Evolutionary conservation across 2,797 vertebrate species (phyloP), one percentile per base, ranked within the genome.

Genomic region (Thamnophis elegans): DNA sequence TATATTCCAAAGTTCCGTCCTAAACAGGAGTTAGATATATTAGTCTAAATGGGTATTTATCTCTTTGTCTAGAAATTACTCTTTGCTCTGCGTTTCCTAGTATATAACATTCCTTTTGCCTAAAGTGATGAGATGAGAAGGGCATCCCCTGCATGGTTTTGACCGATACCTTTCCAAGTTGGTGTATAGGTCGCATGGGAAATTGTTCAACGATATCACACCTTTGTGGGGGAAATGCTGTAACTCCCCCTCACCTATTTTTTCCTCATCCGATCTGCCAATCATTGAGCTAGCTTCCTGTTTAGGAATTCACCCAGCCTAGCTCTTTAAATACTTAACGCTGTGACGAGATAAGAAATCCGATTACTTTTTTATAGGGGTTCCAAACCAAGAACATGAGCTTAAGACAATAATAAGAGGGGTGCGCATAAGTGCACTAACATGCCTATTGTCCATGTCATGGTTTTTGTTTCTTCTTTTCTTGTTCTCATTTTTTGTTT

Each of bases 401-500:
- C 56, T 10, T n/a, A 56, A 18, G 90, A 85, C 94, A 95, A 96
- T 96, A 95, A n/a, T n/a, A n/a, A n/a, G n/a, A n/a, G n/a, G n/a
- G n/a, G n/a, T n/a, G n/a, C n/a, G n/a, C n/a, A n/a, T n/a, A n/a
- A n/a, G n/a, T n/a, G n/a, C n/a, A n/a, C n/a, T n/a, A n/a, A n/a
- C n/a, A n/a, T n/a, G n/a, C n/a, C n/a, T n/a, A n/a, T n/a, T n/a
- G n/a, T n/a, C n/a, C n/a, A n/a, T n/a, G n/a, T n/a, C n/a, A n/a
- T n/a, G n/a, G n/a, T n/a, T n/a, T n/a, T n/a, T n/a, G n/a, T n/a
- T n/a, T n/a, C n/a, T n/a, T n/a, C n/a, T n/a, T n/a, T n/a, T n/a
- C n/a, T n/a, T n/a, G n/a, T n/a, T n/a, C n/a, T n/a, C n/a, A n/a
- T n/a, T n/a, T n/a, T n/a, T n/a, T n/a, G n/a, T n/a, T n/a, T n/a